phyloP scores from a whole-genome alignment of 2,113 vertebrate genomes.

The Daphoenositta chrysoptera region DNA sequence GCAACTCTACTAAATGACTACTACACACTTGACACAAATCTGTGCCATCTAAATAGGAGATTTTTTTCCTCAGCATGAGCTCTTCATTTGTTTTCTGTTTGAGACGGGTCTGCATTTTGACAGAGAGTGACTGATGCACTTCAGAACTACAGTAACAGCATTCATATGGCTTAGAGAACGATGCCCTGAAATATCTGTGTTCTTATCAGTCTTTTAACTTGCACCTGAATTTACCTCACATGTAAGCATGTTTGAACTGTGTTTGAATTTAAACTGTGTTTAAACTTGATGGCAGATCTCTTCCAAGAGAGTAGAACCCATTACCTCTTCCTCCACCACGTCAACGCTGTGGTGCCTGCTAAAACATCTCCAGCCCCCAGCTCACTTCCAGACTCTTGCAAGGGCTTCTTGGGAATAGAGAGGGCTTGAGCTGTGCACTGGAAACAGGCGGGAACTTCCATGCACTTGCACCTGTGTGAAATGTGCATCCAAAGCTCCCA shows the following conservation, averaged over 20 bases:
- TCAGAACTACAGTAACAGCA: not conserved
- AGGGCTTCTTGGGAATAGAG: not conserved
- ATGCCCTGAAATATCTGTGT: not conserved
- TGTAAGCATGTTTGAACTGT: not conserved
- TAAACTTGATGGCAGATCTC: not conserved
- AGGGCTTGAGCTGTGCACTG: not conserved
- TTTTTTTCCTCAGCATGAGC: not conserved
- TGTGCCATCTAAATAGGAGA: not conserved
- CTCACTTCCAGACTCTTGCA: not conserved
- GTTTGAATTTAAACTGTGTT: not conserved
- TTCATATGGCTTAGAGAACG: not conserved
- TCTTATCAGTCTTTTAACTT: not conserved
- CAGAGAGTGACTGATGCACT: not conserved
- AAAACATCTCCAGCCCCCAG: not conserved
- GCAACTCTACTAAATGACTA: not conserved
- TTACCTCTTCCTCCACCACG: not conserved
- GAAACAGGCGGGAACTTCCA: not conserved
- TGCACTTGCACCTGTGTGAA: not conserved
- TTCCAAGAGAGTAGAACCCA: not conserved
- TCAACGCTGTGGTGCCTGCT: not conserved
- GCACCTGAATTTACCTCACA: not conserved
- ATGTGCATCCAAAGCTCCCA: not conserved
- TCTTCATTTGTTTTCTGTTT: not conserved
- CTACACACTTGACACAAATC: not conserved
- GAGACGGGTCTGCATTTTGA: not conserved